Conservation (phyloP, 2,888 invertebrate species). For the Andrena praecox region DNA sequence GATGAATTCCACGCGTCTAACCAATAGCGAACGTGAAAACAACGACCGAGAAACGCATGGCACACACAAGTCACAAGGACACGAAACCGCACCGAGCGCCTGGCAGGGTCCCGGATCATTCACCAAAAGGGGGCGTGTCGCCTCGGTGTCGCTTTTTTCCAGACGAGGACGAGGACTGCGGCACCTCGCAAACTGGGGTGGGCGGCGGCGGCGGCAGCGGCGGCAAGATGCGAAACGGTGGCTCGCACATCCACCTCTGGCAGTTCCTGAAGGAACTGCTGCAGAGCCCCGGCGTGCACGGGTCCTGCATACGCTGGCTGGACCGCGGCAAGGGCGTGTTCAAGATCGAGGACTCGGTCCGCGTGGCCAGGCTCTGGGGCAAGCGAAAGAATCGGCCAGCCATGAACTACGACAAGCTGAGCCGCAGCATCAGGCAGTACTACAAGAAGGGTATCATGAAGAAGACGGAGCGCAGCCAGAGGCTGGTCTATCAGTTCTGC, state of each 20-base stretch:
- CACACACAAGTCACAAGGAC: conserved; percentile 1
- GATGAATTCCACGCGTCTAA: background rate
- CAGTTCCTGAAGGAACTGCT: conserved; percentile 99
- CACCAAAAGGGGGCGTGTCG: conserved; percentile 25
- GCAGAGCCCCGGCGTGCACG: conserved; percentile 94
- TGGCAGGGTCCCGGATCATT: conserved; percentile 7
- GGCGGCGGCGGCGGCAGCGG: conserved; percentile 46
- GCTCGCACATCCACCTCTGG: conserved; percentile 98
- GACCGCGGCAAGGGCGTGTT: conserved; percentile 98
- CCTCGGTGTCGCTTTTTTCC: conserved; percentile 67
- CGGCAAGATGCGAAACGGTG: conserved; percentile 79
- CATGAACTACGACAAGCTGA: conserved; percentile 99
- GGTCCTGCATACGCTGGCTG: conserved; percentile 98
- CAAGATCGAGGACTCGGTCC: conserved; percentile 99
- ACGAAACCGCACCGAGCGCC: background rate
- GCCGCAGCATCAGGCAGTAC: conserved; percentile 98
- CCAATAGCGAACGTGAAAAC: background rate
- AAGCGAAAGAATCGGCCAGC: conserved; percentile 98
- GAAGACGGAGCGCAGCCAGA: conserved; percentile 98
- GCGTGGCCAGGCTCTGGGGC: conserved; percentile 99
- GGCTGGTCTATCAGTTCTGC: conserved; percentile 99
- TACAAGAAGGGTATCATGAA: conserved; percentile 99
- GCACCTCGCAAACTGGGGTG: conserved; percentile 66
- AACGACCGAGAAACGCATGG: background rate
- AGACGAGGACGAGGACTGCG: conserved; percentile 88